Percentiles rank a stretch among this genome's conserved stretches.
phyloP scores from a whole-genome alignment of 2,797 vertebrate genomes.

The Pelochelys cantorii region DNA sequence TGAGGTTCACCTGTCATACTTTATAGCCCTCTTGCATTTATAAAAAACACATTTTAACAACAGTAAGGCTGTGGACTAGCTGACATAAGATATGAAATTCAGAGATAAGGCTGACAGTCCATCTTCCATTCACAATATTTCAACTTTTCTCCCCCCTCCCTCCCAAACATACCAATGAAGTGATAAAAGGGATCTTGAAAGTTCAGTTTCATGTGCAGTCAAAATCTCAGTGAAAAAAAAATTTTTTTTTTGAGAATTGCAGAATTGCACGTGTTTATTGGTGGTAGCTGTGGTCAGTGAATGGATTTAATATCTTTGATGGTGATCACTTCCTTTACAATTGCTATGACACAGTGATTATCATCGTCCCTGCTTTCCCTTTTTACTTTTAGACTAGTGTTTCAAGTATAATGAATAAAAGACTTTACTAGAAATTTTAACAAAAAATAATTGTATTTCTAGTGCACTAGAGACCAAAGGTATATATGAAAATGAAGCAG shows the following conservation, averaged over 20 bases:
- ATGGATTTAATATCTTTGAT: slow-evolving; percentile 45
- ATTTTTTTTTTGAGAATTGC: slow-evolving; percentile 48
- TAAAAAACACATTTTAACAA: neutral
- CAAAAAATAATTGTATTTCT: slow-evolving; percentile 10
- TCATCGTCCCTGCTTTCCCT: neutral
- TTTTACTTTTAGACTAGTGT: slow-evolving; percentile 8
- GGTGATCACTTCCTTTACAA: slow-evolving; percentile 21
- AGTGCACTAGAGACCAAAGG: slow-evolving; percentile 22
- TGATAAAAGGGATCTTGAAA: too few species aligned
- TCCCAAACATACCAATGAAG: too few species aligned
- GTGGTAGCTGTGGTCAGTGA: slow-evolving; percentile 32
- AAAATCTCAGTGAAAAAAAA: neutral
- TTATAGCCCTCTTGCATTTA: neutral
- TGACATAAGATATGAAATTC: slow-evolving; percentile 45
- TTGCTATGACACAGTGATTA: slow-evolving; percentile 51
- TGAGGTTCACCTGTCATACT: neutral
- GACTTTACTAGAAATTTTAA: slow-evolving; percentile 9
- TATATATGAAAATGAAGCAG: slow-evolving; percentile 9
- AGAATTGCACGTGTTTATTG: slow-evolving; percentile 36
- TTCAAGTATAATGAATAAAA: neutral
- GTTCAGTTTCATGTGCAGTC: slow-evolving; percentile 53
- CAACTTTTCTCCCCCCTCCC: neutral
- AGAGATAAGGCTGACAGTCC: neutral
- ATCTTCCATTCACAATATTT: neutral
- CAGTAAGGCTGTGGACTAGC: neutral